Percentiles rank a stretch among this genome's conserved stretches.
phyloP scores from a whole-genome alignment of 2,888 invertebrate genomes.

The Machimus rusticus region DNA sequence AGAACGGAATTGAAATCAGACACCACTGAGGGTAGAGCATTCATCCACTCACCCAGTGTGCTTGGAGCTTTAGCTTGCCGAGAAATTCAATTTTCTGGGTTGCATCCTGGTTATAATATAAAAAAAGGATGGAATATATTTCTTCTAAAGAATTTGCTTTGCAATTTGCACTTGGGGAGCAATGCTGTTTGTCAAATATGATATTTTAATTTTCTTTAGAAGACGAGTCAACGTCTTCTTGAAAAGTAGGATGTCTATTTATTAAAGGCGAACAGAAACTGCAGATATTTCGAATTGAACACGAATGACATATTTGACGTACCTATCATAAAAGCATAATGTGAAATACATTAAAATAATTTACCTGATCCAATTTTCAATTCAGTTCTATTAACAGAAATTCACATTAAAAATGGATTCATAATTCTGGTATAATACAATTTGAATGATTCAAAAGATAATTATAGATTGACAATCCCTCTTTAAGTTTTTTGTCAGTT shows the following conservation, averaged over 20 bases:
- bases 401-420: too few relatives aligned
- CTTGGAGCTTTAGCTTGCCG: background rate
- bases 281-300: background rate
- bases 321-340: too few relatives aligned
- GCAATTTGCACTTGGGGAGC: background rate
- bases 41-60: background rate
- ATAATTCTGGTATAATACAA: too few relatives aligned
- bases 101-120: background rate
- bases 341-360: too few relatives aligned
- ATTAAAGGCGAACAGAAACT: background rate
- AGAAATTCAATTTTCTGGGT: background rate
- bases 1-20: background rate
- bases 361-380: too few relatives aligned
- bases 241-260: background rate
- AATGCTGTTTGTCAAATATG: background rate
- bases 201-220: background rate
- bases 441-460: too few relatives aligned
- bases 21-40: background rate
- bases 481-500: too few relatives aligned
- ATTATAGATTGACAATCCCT: too few relatives aligned
- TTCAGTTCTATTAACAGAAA: too few relatives aligned
- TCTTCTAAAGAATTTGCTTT: background rate
- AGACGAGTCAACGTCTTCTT: background rate
- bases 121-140: background rate
- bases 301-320: background rate